Evolutionary conservation across 2,888 invertebrate genomes (phyloP), one percentile per base, ranked within the genome.

Genomic region (Catocala nupta): DNA sequence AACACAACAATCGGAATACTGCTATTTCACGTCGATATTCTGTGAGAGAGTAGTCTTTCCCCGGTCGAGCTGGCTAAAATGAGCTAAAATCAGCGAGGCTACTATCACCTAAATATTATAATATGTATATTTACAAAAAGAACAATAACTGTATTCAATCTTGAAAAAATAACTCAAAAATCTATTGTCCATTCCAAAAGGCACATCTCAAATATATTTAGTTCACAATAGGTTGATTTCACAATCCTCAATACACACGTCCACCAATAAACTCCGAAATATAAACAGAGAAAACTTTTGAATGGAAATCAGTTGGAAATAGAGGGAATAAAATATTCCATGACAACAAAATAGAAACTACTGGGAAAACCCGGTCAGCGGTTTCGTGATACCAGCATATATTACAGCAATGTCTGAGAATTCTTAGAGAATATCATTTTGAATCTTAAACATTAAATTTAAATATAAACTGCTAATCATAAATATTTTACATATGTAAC

Each of bases 281-380:
- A 49, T n/a, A 49, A 49, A 49, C 49, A 11, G 33, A 11, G 33
- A 11, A 67, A 77, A 65, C 36, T 71, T 75, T 65, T 68, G 50
- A 69, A 78, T 75, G 60, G 62, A 66, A 69, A 71, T 66, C 69
- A 65, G 63, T 68, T 65, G 64, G 64, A 47, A 66, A 68, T 50
- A 47, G 53, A 16, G 43, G 52, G 60, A 59, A 72, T 70, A 64
- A 70, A 66, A 72, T 78, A 78, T 65, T 75, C 68, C 59, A 73
- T 55, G 63, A 64, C 45, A 52, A 45, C 53, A 56, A 60, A 60
- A 62, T 63, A n/a, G 57, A 55, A 65, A 42, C 59, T 50, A 47
- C 39, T 43, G 36, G 57, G 57, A 43, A 62, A 54, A 59, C 52
- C 7, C 61, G 61, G 76, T 70, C 76, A 72, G 63, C 64, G 33